Evolutionary conservation across 2,888 invertebrate species (phyloP).

Genomic region (Drosophila tripunctata): DNA sequence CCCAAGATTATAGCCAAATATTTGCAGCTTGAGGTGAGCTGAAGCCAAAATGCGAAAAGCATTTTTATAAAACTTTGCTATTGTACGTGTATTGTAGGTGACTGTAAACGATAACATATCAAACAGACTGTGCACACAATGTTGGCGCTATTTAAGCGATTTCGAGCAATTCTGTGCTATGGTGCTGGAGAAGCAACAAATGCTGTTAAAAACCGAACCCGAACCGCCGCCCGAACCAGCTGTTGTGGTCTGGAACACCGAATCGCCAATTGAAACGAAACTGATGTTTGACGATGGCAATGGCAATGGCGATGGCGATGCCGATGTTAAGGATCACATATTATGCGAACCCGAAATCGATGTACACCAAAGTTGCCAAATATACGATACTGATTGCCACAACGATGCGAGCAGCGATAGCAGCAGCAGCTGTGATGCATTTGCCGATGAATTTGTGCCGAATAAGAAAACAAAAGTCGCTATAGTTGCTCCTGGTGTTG

Average conservation of each 20-base stretch:
- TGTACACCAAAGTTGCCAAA: slow-evolving; percentile 31
- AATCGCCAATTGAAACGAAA: slow-evolving; percentile 50
- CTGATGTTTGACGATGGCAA: slow-evolving; percentile 48
- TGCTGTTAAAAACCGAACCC: slow-evolving; percentile 57
- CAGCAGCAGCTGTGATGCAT: slow-evolving; percentile 12
- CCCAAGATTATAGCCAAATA: slow-evolving; percentile 53
- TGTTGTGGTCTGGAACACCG: slow-evolving; percentile 51
- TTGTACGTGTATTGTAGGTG: slow-evolving; percentile 35
- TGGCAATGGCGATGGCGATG: not conserved
- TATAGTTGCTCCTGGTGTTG: too few species aligned
- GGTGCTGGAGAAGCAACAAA: slow-evolving; percentile 65
- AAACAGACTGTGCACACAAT: slow-evolving; percentile 53
- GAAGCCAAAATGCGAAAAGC: not conserved
- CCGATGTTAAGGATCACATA: slow-evolving; percentile 67
- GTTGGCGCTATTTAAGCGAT: slow-evolving; percentile 57
- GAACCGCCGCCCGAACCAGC: slow-evolving; percentile 62
- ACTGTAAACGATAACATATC: slow-evolving; percentile 57
- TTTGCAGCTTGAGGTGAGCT: slow-evolving; percentile 39
- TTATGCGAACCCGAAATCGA: slow-evolving; percentile 74
- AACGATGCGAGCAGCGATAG: too few species aligned
- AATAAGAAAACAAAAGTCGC: too few species aligned
- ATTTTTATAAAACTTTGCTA: not conserved
- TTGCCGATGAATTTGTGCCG: slow-evolving; percentile 8
- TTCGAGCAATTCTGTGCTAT: slow-evolving; percentile 65
- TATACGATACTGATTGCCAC: not conserved